Conservation (phyloP, 2,888 invertebrate species). For the Lissonota sp. region DNA sequence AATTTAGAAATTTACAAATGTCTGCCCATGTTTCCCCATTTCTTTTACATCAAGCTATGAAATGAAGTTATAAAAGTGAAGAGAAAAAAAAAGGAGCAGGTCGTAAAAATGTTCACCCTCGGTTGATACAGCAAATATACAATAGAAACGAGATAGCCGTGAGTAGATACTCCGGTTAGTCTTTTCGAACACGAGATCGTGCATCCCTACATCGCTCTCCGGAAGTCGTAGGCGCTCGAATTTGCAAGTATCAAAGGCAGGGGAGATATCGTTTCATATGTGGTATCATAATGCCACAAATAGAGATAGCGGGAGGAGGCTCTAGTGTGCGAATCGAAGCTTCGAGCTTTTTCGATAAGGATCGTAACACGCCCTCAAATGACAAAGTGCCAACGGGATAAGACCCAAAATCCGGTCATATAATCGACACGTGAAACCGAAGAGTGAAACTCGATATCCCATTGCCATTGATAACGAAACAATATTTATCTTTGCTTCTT, state of each 20-base stretch:
- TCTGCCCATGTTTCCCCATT: no score
- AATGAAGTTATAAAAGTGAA: constrained; percentile 1
- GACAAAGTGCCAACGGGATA: constrained; percentile 33
- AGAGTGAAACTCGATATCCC: constrained; percentile 25
- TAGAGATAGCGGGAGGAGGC: neutral
- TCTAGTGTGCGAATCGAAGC: constrained; percentile 22
- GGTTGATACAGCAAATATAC: constrained; percentile 42
- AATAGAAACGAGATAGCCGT: constrained; percentile 62
- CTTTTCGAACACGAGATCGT: constrained; percentile 48
- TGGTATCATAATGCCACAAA: constrained; percentile 6
- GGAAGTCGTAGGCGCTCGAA: constrained; percentile 46
- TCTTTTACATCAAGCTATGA: no score
- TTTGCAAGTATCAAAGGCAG: constrained; percentile 11
- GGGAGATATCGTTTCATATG: neutral
- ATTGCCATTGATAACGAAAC: no score
- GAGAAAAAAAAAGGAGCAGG: constrained; percentile 7
- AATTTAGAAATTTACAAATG: no score
- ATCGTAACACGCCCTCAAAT: constrained; percentile 48
- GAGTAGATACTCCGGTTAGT: constrained; percentile 59
- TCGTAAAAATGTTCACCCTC: constrained; percentile 26
- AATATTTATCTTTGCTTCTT: no score
- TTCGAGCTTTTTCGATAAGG: constrained; percentile 40
- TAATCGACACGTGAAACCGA: neutral
- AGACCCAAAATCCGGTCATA: constrained; percentile 36
- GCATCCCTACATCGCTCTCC: constrained; percentile 34